Evolutionary conservation across 2,797 vertebrate genomes (phyloP).

Genomic region (Paratrypauchen microcephalus): DNA sequence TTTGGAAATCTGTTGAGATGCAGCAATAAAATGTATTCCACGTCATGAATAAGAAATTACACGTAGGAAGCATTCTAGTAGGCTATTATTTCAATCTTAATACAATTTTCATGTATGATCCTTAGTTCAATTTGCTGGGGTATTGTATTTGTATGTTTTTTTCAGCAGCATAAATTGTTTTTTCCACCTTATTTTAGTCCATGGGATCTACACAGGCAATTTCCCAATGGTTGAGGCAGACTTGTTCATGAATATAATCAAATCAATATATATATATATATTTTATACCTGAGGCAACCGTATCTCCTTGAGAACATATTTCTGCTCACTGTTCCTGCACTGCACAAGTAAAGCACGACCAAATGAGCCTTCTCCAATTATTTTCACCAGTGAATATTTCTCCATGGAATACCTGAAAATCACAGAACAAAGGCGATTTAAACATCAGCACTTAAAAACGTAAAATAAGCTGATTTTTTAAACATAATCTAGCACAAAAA

Average conservation of each 20-base stretch:
- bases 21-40: constrained; percentile 21
- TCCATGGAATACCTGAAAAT: constrained; percentile 74
- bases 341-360: constrained; percentile 84
- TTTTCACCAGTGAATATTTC: constrained; percentile 74
- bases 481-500: not conserved
- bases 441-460: too few species aligned
- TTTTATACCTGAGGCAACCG: constrained; percentile 85
- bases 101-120: constrained; percentile 21
- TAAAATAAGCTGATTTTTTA: not conserved
- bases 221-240: not conserved
- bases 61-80: constrained; percentile 12
- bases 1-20: constrained; percentile 75
- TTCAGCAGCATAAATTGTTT: not conserved
- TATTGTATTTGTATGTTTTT: not conserved
- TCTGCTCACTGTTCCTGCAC: constrained; percentile 59
- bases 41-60: constrained; percentile 31
- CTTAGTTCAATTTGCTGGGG: constrained; percentile 18
- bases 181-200: constrained; percentile 2
- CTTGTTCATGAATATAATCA: not conserved
- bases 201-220: not conserved
- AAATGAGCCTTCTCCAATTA: constrained; percentile 89
- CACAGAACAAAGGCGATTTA: not conserved
- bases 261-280: not conserved
- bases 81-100: constrained; percentile 37
- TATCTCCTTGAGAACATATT: constrained; percentile 88